Conservation (phyloP, 2,113 vertebrate species). For the Gallinago jamesoni region DNA sequence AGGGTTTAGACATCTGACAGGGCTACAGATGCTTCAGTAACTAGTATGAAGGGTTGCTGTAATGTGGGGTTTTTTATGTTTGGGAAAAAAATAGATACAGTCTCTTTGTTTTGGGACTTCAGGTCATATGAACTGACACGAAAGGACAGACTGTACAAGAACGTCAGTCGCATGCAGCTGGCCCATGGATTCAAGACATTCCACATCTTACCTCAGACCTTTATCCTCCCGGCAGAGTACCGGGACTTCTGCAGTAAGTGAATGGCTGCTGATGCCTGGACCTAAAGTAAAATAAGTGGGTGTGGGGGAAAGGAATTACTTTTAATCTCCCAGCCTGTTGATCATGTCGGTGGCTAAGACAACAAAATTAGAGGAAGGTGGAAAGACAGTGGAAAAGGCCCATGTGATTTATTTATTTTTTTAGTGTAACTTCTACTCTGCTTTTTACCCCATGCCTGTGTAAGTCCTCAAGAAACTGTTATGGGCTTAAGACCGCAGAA, state of each 20-base stretch:
- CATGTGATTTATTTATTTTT: no score
- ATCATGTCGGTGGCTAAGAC: neutral
- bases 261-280: neutral
- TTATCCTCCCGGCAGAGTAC: conserved; percentile 90
- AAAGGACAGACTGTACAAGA: conserved; percentile 96
- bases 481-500: neutral
- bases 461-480: neutral
- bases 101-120: conserved; percentile 39
- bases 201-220: conserved; percentile 94
- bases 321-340: neutral
- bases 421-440: neutral
- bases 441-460: neutral
- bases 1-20: neutral
- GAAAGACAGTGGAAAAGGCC: neutral
- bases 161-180: conserved; percentile 95
- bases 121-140: conserved; percentile 97
- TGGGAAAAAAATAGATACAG: neutral
- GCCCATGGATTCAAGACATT: conserved; percentile 90
- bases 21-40: neutral
- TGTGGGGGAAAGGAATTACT: neutral
- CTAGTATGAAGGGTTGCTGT: neutral
- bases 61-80: neutral
- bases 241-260: conserved; percentile 97
- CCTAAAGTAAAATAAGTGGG: neutral
- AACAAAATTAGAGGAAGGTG: neutral